Evolutionary conservation across 30 jellyfish, hydroid and myxozoan genomes (phyloP).

Genomic region (Chironex yamaguchii): DNA sequence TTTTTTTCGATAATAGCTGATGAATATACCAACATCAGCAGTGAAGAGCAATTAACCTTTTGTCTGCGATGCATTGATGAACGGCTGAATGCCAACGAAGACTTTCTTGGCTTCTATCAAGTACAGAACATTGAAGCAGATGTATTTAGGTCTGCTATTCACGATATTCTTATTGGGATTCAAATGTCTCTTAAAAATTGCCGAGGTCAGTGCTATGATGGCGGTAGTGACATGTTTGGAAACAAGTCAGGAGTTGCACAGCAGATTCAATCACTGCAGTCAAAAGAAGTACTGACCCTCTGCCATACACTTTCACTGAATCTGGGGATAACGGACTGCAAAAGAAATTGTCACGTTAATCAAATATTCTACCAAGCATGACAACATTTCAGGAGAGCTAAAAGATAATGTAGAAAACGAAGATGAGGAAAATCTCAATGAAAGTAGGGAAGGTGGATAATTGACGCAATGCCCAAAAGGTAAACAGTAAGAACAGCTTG

Average conservation of each 20-base stretch:
- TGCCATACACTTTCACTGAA: constrained; percentile 80
- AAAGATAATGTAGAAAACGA: not conserved
- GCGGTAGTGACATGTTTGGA: constrained; percentile 77
- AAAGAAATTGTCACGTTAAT: not conserved
- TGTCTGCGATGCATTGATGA: constrained; percentile 74
- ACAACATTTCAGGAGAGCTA: not conserved
- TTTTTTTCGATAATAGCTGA: not conserved
- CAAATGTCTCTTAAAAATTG: constrained; percentile 29
- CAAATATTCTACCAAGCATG: not conserved
- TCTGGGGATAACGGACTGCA: no score
- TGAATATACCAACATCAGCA: constrained; percentile 56
- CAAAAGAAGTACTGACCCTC: constrained; percentile 65
- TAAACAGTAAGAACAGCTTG: constrained; percentile 56
- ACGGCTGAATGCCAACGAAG: constrained; percentile 21
- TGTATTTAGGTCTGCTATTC: constrained; percentile 56
- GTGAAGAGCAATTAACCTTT: constrained; percentile 53
- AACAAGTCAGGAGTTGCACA: constrained; percentile 70
- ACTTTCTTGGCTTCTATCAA: constrained; percentile 61
- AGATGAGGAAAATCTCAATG: not conserved
- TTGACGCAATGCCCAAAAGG: constrained; percentile 39
- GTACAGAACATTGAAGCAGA: constrained; percentile 20
- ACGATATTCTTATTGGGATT: constrained; percentile 1
- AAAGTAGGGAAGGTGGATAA: no score
- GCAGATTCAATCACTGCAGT: constrained; percentile 44
- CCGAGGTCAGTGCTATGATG: constrained; percentile 76